phyloP scores from a whole-genome alignment of 2,113 vertebrate species.

The Arothron firmamentum region DNA sequence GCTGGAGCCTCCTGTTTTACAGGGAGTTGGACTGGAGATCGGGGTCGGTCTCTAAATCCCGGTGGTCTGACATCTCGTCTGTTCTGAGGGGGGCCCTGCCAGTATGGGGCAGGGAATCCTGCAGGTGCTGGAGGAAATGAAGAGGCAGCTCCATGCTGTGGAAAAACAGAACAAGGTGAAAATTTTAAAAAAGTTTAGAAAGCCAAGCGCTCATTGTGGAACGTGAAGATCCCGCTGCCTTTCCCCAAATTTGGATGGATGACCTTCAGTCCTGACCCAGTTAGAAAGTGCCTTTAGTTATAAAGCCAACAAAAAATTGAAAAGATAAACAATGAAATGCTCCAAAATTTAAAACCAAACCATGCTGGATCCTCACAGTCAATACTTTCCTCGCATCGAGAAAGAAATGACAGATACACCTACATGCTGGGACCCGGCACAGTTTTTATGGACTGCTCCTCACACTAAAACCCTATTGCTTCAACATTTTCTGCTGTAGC shows the following conservation, averaged over 20 bases:
- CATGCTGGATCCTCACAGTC: constrained; percentile 63
- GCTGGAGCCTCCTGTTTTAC: constrained; percentile 90
- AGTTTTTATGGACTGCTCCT: constrained; percentile 55
- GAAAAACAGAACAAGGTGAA: constrained; percentile 65
- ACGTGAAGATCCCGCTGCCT: background rate
- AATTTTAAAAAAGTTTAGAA: constrained; percentile 29
- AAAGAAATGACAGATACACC: constrained; percentile 55
- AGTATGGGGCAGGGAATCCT: constrained; percentile 91
- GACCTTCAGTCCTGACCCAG: constrained; percentile 7
- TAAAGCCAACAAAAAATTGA: background rate
- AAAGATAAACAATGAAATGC: background rate
- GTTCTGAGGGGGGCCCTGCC: constrained; percentile 93
- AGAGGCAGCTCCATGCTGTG: constrained; percentile 91
- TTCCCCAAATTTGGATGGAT: constrained; percentile 7
- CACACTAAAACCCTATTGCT: constrained; percentile 65
- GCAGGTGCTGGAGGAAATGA: constrained; percentile 86
- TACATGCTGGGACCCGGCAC: constrained; percentile 55
- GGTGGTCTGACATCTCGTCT: constrained; percentile 91
- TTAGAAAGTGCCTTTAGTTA: constrained; percentile 4
- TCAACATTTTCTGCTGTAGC: constrained; percentile 61
- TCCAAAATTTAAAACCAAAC: constrained; percentile 41
- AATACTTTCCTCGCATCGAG: constrained; percentile 55
- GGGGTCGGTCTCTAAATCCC: constrained; percentile 86
- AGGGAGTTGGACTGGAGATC: constrained; percentile 89
- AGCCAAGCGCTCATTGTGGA: background rate